Conservation (phyloP, 2,797 vertebrate species). For the Amniataba percoides region DNA sequence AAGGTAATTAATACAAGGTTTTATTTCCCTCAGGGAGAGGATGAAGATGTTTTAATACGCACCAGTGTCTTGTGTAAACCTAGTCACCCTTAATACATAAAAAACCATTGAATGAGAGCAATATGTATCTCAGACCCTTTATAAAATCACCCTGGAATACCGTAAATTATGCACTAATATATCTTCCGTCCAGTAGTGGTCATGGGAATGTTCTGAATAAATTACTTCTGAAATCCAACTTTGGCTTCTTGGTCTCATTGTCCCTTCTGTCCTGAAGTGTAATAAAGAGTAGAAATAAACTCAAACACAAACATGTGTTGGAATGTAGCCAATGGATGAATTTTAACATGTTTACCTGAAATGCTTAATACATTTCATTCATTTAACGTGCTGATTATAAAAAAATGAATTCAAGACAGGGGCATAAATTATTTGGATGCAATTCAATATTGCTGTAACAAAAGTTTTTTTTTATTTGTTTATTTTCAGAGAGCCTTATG, state of each 20-base stretch:
- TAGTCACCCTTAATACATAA: slow-evolving; percentile 56
- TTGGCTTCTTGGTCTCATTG: slow-evolving; percentile 9
- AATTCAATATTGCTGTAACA: background rate
- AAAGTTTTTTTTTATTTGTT: background rate
- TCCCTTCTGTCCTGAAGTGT: background rate
- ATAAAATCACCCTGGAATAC: slow-evolving; percentile 56
- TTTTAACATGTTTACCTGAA: background rate
- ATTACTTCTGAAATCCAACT: slow-evolving; percentile 63
- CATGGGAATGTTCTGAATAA: slow-evolving; percentile 78
- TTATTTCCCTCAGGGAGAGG: slow-evolving; percentile 47
- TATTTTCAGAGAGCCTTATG: background rate
- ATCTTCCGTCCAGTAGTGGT: slow-evolving; percentile 73
- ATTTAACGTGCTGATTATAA: background rate
- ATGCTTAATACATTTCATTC: background rate
- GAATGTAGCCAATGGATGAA: background rate
- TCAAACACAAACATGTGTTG: background rate
- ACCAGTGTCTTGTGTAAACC: slow-evolving; percentile 48
- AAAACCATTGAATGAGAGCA: slow-evolving; percentile 56
- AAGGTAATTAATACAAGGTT: slow-evolving; percentile 36
- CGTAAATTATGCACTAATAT: slow-evolving; percentile 78
- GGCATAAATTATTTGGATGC: background rate
- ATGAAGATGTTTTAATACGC: slow-evolving; percentile 47
- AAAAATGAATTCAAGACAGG: background rate
- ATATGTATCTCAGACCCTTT: slow-evolving; percentile 60
- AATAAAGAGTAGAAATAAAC: background rate